Evolutionary conservation across 2,113 vertebrate species (phyloP), one percentile per base, ranked within the genome.

Genomic region (Cardinalis cardinalis): DNA sequence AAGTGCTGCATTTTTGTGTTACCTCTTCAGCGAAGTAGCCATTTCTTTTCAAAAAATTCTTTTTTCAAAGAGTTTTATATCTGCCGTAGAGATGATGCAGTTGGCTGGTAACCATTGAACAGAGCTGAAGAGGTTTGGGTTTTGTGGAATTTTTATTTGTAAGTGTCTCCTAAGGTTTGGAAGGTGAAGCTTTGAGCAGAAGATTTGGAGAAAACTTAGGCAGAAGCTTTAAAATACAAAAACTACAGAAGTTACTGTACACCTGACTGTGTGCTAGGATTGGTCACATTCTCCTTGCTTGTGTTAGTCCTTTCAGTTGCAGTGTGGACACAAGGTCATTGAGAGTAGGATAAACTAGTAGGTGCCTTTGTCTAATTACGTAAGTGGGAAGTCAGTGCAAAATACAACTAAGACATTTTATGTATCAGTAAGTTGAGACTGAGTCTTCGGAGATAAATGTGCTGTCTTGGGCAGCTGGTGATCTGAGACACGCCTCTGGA

Each of bases 151-250:
- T 20, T 60, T 78, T 73, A 14, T 70, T 18, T 82, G 16, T 36
- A 7, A 68, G 7, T 66, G 19, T 65, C 28, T 92, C 51, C n/a
- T 61, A 68, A 44, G 63, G 49, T 43, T 75, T 80, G 77, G 70
- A 84, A 90, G 60, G 31, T 71, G 55, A 52, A 84, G 28, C 56
- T 95, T 76, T 63, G 55, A 65, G 69, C 40, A 88, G 40, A 75
- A 91, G 52, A 87, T 75, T 60, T 74, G 60, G 56, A 15, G 41
- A 4, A 70, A 43, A 36, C 83, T 88, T 90, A 75, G 18, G 11
- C 29, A 77, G 64, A 93, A 95, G 84, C 55, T 25, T 81, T 49
- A 80, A 96, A 94, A 82, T 82, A 61, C 49, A 63, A 59, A 34
- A 87, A 53, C n/a, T 63, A 5, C 32, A 28, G 20, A 86, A 94